Evolutionary conservation across 2,797 vertebrate species (phyloP).

Genomic region (Sebastes dallii): DNA sequence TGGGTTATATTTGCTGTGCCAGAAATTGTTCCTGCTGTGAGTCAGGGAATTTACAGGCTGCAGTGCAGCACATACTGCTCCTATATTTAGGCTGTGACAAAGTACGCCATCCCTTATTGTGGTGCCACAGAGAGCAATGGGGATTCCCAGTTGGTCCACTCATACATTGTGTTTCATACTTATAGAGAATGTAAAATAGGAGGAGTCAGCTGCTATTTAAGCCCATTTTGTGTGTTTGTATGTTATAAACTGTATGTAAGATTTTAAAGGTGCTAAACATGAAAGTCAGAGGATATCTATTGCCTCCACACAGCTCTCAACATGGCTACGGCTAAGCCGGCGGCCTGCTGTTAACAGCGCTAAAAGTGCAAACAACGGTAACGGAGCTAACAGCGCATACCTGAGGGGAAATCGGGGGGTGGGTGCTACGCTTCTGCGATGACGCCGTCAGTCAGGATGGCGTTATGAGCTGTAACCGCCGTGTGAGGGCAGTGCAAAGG

Average conservation of each 20-base stretch:
- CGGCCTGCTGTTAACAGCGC: no score
- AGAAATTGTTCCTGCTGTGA: constrained; percentile 23
- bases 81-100: constrained; percentile 67
- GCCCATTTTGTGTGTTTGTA: background rate
- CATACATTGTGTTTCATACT: background rate
- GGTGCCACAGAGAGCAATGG: constrained; percentile 11
- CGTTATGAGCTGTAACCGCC: no score
- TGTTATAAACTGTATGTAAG: background rate
- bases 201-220: background rate
- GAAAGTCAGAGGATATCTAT: background rate
- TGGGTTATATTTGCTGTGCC: background rate
- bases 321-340: no score
- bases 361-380: background rate
- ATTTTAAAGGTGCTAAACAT: background rate
- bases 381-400: background rate
- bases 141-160: constrained; percentile 22
- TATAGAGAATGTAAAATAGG: background rate
- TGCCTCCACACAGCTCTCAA: background rate
- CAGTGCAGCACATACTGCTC: constrained; percentile 16
- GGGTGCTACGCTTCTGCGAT: no score
- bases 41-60: constrained; percentile 34
- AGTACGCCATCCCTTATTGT: constrained; percentile 28
- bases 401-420: background rate
- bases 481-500: no score
- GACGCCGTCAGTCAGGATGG: no score